phyloP scores from a whole-genome alignment of 1,140 invertebrate genomes.

The Temnothorax nylanderi region DNA sequence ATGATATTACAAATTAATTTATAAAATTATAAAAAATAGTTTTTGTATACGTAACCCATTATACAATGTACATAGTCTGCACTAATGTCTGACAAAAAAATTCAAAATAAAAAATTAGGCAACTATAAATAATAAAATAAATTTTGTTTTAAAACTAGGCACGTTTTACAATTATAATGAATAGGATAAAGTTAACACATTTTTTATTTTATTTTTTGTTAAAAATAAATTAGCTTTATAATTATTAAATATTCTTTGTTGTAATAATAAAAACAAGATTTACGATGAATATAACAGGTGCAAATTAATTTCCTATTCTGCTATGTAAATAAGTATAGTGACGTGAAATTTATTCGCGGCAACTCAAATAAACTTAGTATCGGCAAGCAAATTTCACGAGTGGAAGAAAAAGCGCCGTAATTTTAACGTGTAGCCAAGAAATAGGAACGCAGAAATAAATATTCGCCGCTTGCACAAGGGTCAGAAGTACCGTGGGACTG shows the following conservation, averaged over 20 bases:
- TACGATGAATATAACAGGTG: not conserved
- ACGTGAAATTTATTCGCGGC: not conserved
- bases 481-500: not conserved
- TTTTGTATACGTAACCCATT: too few relatives aligned
- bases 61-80: too few relatives aligned
- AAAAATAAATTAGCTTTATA: not conserved
- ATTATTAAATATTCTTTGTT: not conserved
- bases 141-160: too few relatives aligned
- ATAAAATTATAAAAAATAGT: too few relatives aligned
- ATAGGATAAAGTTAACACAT: too few relatives aligned
- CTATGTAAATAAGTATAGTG: not conserved
- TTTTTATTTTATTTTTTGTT: not conserved
- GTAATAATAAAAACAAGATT: not conserved
- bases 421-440: conserved; percentile 9
- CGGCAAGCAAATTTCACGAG: not conserved
- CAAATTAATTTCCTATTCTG: not conserved
- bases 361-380: conserved; percentile 4
- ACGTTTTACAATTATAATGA: too few relatives aligned
- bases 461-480: not conserved
- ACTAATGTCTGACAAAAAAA: too few relatives aligned
- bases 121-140: too few relatives aligned
- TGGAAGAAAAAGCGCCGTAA: not conserved
- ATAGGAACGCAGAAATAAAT: conserved; percentile 28
- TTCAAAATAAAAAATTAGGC: too few relatives aligned
- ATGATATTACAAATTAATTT: too few relatives aligned